These are phyloP conservation scores for Lithophane leautieri DNA, from an alignment of 2,888 invertebrate species.

Conservation along the genomic window DNA sequence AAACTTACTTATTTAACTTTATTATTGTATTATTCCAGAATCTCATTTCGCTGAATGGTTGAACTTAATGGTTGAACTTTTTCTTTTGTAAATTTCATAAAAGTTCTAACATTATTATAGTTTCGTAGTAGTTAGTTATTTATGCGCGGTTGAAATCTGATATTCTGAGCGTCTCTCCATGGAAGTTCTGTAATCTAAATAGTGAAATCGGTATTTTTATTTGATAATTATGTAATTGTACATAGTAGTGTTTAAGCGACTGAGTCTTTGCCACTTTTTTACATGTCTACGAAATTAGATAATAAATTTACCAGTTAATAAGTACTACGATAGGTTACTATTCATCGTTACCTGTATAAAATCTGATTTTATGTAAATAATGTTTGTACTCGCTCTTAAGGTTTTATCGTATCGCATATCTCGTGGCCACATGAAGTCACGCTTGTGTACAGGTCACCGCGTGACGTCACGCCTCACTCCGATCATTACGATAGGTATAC, in stretches of 20 bases:
- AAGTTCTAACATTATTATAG: conserved; percentile 35
- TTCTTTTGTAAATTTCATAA: conserved; percentile 30
- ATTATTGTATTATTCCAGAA: conserved; percentile 41
- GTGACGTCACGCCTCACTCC: conserved; percentile 35
- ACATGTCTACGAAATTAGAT: conserved; percentile 85
- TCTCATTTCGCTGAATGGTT: conserved; percentile 52
- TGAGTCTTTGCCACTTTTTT: conserved; percentile 90
- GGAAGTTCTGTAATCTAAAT: conserved; percentile 37
- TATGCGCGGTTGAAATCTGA: conserved; percentile 34
- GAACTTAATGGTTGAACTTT: conserved; percentile 47
- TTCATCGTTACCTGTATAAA: conserved; percentile 79
- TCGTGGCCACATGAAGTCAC: conserved; percentile 22
- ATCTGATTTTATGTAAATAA: conserved; percentile 83
- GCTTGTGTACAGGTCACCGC: conserved; percentile 45
- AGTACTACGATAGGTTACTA: conserved; percentile 69
- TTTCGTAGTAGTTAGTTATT: conserved; percentile 15
- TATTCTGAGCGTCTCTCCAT: conserved; percentile 27
- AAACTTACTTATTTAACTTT: conserved; percentile 46
- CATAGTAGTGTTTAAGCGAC: conserved; percentile 87
- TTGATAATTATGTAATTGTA: conserved; percentile 73
- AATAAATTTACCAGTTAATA: conserved; percentile 72
- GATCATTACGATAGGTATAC: conserved; percentile 12
- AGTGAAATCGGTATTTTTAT: conserved; percentile 56
- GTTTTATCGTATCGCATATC: conserved; percentile 64
- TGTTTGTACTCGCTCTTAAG: conserved; percentile 82